phyloP scores from a whole-genome alignment of 2,888 invertebrate genomes.

The Xanthia icteritia region DNA sequence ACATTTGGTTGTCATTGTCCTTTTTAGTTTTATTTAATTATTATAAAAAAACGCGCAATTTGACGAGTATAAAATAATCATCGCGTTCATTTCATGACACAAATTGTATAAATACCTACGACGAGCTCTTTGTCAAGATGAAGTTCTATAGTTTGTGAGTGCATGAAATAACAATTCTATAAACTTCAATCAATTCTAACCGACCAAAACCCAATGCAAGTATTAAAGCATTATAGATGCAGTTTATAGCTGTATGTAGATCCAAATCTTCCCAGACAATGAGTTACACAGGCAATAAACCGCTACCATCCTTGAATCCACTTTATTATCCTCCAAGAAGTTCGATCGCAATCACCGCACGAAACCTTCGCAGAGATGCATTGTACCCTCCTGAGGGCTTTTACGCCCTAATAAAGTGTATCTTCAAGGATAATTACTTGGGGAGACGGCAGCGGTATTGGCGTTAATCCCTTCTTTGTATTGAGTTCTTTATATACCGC shows the following conservation, averaged over 20 bases:
- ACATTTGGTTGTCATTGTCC: not conserved
- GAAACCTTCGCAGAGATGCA: constrained; percentile 70
- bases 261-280: constrained; percentile 33
- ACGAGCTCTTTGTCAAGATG: not conserved
- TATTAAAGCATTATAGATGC: not conserved
- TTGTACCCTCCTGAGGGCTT: constrained; percentile 64
- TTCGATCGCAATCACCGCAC: constrained; percentile 54
- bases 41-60: too few relatives aligned
- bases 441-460: constrained; percentile 53
- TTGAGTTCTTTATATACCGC: constrained; percentile 53
- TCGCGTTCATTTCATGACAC: not conserved
- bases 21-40: too few relatives aligned
- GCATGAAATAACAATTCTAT: not conserved
- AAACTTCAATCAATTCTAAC: constrained; percentile 6
- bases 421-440: constrained; percentile 74
- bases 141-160: not conserved
- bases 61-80: too few relatives aligned
- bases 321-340: constrained; percentile 45
- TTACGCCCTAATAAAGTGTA: constrained; percentile 68
- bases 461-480: constrained; percentile 70
- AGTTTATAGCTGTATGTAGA: constrained; percentile 10
- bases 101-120: not conserved
- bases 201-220: not conserved
- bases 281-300: constrained; percentile 52
- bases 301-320: constrained; percentile 41